A percentile compares a stretch with the other conserved stretches of the same genome.
phyloP scores from a whole-genome alignment of 2,888 invertebrate species.

The Prosapia bicincta region DNA sequence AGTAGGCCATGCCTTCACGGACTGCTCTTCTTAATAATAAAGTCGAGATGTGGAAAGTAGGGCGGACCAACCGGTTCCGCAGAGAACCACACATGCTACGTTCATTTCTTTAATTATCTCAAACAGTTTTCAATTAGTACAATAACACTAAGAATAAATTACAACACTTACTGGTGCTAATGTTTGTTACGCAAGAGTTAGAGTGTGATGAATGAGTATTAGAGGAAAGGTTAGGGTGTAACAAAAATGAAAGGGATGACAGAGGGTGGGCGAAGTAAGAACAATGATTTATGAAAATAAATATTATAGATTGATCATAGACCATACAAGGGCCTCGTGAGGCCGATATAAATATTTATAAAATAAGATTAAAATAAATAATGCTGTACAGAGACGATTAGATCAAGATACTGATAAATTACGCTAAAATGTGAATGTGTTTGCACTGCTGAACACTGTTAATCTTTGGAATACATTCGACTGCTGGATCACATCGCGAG shows the following conservation, averaged over 20 bases:
- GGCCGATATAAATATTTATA: background rate
- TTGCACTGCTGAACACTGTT: constrained; percentile 18
- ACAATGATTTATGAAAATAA: constrained; percentile 10
- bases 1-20: background rate
- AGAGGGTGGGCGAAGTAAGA: constrained; percentile 10
- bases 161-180: background rate
- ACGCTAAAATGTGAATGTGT: background rate
- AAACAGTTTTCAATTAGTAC: background rate
- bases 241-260: constrained; percentile 20
- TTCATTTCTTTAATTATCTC: background rate
- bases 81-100: background rate
- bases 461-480: constrained; percentile 26
- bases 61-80: background rate
- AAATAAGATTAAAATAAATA: background rate
- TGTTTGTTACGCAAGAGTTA: background rate
- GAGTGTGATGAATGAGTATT: background rate
- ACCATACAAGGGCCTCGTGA: constrained; percentile 26
- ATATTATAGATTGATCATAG: constrained; percentile 25
- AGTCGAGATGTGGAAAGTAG: background rate
- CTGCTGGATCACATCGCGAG: constrained; percentile 19
- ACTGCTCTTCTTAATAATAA: background rate
- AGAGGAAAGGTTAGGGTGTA: background rate
- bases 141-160: background rate
- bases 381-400: background rate
- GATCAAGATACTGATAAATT: background rate